Evolutionary conservation across 2,888 invertebrate species (phyloP), one percentile per base, ranked within the genome.

Genomic region (Dynastes grantii): DNA sequence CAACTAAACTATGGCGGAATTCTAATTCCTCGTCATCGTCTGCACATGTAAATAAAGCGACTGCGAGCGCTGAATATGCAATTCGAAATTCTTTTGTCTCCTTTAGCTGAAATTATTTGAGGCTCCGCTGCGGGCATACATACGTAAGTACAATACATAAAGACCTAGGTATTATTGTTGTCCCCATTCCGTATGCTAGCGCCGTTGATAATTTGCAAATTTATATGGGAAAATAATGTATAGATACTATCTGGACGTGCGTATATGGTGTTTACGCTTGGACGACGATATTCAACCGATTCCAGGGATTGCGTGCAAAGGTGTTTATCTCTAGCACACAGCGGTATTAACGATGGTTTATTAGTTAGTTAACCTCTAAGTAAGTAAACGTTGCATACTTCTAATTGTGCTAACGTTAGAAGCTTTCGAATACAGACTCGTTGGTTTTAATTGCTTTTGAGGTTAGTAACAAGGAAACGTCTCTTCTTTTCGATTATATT

Each of bases 161-260:
- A 45, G 45, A 45, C 0, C 45, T 45, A 8, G 45, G 45, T 45
- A 45, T 45, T 45, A 11, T 45, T 45, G 11, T 37, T 45, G 45
- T 45, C 45, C 45, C 58, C 40, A 61, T 73, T 73, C 58, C 16
- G 73, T 73, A 73, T 73, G 73, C 73, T 8, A 5, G n/a, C 11
- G 13, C 22, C 73, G 73, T 73, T 55, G 73, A 73, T 58, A 58
- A 73, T 73, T 73, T 73, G 73, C 73, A 73, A 73, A 73, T 73
- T 73, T 73, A 73, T 73, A 73, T 73, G 73, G 73, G 73, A 73
- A 73, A 73, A 58, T 73, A 73, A 61, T 40, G 58, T 29, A 27
- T 27, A 68, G 51, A 68, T 68, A n/a, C 68, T 51, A 68, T 68
- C 68, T 8, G 27, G 29, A 68, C 68, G 55, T 63, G 29, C 13